Percentiles rank a stretch among this genome's conserved stretches.
phyloP scores from a whole-genome alignment of 1,140 invertebrate species.

The Cotesia typhae region DNA sequence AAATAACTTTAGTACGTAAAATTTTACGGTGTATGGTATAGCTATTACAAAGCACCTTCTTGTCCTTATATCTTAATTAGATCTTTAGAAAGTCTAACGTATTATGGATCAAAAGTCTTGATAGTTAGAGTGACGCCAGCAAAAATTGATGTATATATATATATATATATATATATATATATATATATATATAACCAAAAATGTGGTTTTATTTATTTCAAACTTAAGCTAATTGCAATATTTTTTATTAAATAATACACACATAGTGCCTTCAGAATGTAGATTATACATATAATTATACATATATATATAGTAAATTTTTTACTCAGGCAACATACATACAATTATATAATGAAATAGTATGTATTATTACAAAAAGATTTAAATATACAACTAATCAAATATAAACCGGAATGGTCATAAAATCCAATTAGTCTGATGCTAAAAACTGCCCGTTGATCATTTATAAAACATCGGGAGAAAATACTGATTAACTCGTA shows the following conservation, averaged over 20 bases:
- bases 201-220: too few species aligned
- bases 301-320: too few species aligned
- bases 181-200: too few species aligned
- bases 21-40: neutral
- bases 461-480: slow-evolving; percentile 24
- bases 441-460: slow-evolving; percentile 38
- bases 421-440: slow-evolving; percentile 63
- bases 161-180: too few species aligned
- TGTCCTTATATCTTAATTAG: too few species aligned
- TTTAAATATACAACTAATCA: slow-evolving; percentile 44
- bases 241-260: too few species aligned
- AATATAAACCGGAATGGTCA: slow-evolving; percentile 61
- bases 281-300: too few species aligned
- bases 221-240: too few species aligned
- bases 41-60: too few species aligned
- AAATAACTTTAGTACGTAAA: neutral
- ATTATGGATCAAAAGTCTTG: neutral
- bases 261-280: too few species aligned
- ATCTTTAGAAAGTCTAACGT: neutral
- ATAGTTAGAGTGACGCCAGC: neutral
- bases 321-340: too few species aligned
- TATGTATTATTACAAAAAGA: slow-evolving; percentile 10
- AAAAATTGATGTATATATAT: neutral
- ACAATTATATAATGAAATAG: neutral
- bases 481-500: slow-evolving; percentile 28